Evolutionary conservation across 2,113 vertebrate genomes (phyloP).

Genomic region (Alouatta palliata): DNA sequence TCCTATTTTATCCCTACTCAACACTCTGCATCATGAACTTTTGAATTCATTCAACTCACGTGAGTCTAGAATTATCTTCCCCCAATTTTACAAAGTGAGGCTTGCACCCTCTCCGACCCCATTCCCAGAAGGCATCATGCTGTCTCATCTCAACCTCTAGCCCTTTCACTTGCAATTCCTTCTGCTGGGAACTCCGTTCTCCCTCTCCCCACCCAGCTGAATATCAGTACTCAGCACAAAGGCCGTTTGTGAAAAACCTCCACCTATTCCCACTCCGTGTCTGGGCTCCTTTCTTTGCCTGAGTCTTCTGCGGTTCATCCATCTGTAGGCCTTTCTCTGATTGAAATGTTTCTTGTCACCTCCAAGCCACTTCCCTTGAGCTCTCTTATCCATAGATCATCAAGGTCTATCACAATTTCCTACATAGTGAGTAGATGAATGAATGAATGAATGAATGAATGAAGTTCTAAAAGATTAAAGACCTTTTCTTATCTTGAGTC

Average conservation of each 20-base stretch:
- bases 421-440: background rate
- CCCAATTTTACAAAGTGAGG: background rate
- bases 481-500: background rate
- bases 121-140: background rate
- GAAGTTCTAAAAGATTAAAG: background rate
- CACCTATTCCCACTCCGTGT: too few relatives aligned
- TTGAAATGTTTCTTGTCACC: background rate
- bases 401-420: background rate
- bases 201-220: background rate
- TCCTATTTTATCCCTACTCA: constrained; percentile 30
- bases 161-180: background rate
- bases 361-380: background rate
- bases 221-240: background rate
- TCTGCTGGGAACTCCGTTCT: background rate
- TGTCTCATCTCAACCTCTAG: background rate
- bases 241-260: background rate
- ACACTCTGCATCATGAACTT: background rate
- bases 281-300: background rate
- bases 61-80: background rate
- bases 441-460: background rate
- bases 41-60: background rate
- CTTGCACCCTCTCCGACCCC: too few relatives aligned
- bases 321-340: background rate
- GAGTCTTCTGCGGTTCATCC: background rate
- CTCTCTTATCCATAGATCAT: background rate